Evolutionary conservation across 2,797 vertebrate genomes (phyloP).

Genomic region (Peromyscus aztecus): DNA sequence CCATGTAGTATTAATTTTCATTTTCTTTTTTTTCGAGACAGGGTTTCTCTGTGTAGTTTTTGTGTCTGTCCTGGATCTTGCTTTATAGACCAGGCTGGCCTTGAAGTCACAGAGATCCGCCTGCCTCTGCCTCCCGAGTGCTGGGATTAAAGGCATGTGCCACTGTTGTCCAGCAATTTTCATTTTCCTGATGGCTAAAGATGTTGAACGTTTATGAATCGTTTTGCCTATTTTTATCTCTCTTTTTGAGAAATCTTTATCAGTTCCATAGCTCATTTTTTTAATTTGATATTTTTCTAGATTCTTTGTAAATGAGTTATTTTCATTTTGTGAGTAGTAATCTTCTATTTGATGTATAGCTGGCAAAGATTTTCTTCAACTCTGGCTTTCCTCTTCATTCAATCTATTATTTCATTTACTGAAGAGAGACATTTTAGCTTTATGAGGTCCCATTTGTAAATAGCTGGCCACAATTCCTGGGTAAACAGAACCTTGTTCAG

Average conservation of each 20-base stretch:
- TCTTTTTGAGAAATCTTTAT: neutral
- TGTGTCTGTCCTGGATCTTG: too few relatives aligned
- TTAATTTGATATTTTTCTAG: neutral
- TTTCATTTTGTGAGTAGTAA: neutral
- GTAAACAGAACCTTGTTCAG: neutral
- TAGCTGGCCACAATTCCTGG: neutral
- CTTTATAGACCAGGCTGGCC: too few relatives aligned
- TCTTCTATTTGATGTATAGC: neutral
- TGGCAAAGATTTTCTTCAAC: neutral
- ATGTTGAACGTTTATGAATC: neutral
- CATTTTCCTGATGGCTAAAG: neutral
- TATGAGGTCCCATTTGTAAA: neutral
- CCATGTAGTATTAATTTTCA: too few relatives aligned
- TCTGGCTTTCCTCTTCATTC: neutral
- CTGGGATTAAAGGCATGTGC: too few relatives aligned
- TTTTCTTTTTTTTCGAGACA: too few relatives aligned
- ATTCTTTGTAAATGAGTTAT: neutral
- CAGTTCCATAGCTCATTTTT: neutral
- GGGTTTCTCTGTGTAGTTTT: too few relatives aligned
- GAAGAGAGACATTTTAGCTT: neutral
- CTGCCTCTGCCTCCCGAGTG: too few relatives aligned
- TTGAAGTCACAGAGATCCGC: too few relatives aligned
- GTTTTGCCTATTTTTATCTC: neutral
- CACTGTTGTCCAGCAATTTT: too few relatives aligned
- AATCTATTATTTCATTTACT: neutral